phyloP scores from a whole-genome alignment of 2,113 vertebrate genomes.

The Callopanchax toddi region DNA sequence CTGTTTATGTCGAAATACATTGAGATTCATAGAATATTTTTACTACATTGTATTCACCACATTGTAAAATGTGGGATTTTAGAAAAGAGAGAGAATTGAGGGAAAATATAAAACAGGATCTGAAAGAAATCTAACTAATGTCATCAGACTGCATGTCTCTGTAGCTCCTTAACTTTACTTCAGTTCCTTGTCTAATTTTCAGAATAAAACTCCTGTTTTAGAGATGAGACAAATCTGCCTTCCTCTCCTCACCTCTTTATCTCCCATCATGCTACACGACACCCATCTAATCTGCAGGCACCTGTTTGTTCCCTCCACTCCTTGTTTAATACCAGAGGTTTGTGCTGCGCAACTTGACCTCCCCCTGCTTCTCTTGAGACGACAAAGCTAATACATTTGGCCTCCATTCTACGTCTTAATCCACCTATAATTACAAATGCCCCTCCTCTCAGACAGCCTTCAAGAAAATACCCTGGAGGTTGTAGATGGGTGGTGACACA shows the following conservation, averaged over 20 bases:
- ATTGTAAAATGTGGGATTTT: too few relatives aligned
- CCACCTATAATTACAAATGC: slow-evolving; percentile 79
- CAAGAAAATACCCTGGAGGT: slow-evolving; percentile 47
- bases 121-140: too few relatives aligned
- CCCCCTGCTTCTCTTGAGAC: slow-evolving; percentile 39
- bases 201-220: slow-evolving; percentile 15
- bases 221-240: not conserved
- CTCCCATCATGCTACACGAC: slow-evolving; percentile 20
- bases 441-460: slow-evolving; percentile 55
- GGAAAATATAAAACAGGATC: too few relatives aligned
- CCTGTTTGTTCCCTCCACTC: slow-evolving; percentile 26
- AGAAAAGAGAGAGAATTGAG: too few relatives aligned
- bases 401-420: slow-evolving; percentile 75
- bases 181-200: too few relatives aligned
- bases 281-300: slow-evolving; percentile 21
- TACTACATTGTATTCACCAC: too few relatives aligned
- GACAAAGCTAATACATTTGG: slow-evolving; percentile 69
- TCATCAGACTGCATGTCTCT: too few relatives aligned
- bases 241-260: slow-evolving; percentile 49
- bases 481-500: slow-evolving; percentile 47
- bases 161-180: too few relatives aligned
- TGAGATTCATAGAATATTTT: too few relatives aligned
- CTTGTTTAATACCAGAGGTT: slow-evolving; percentile 41
- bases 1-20: too few relatives aligned
- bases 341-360: slow-evolving; percentile 49